These are phyloP conservation scores for Fundulus diaphanus DNA, from an alignment of 2,797 vertebrate genomes.

Conservation along the genomic window DNA sequence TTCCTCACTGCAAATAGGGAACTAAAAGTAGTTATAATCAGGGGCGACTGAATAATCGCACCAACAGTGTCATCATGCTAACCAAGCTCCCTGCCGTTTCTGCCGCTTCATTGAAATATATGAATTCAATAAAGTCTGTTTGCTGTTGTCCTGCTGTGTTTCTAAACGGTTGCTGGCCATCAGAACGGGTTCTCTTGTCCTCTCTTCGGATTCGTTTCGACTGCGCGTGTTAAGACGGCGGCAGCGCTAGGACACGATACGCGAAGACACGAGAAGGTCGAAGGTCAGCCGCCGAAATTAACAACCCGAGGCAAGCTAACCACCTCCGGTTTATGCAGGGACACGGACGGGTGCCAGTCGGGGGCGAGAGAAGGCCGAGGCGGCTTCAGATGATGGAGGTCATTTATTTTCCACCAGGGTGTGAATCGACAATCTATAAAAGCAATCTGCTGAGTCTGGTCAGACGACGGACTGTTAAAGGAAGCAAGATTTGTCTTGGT, in stretches of 20 bases:
- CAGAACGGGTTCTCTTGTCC: background rate
- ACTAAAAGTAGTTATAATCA: no score
- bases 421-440: slow-evolving; percentile 13
- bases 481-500: background rate
- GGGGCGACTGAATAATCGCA: background rate
- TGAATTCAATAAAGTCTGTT: background rate
- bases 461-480: background rate
- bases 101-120: no score
- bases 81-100: background rate
- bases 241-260: background rate
- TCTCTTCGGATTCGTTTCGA: background rate
- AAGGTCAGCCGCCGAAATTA: slow-evolving; percentile 15
- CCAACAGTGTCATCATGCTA: background rate
- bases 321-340: background rate
- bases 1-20: no score
- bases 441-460: slow-evolving; percentile 9
- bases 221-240: background rate
- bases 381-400: slow-evolving; percentile 14
- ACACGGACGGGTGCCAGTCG: slow-evolving; percentile 2
- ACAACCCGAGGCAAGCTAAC: background rate
- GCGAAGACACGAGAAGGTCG: slow-evolving; percentile 8
- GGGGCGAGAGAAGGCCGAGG: background rate
- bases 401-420: slow-evolving; percentile 19
- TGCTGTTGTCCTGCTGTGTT: background rate
- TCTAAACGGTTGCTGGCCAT: background rate